phyloP scores from a whole-genome alignment of 2,888 invertebrate species.

The Sinohyriopsis cumingii region DNA sequence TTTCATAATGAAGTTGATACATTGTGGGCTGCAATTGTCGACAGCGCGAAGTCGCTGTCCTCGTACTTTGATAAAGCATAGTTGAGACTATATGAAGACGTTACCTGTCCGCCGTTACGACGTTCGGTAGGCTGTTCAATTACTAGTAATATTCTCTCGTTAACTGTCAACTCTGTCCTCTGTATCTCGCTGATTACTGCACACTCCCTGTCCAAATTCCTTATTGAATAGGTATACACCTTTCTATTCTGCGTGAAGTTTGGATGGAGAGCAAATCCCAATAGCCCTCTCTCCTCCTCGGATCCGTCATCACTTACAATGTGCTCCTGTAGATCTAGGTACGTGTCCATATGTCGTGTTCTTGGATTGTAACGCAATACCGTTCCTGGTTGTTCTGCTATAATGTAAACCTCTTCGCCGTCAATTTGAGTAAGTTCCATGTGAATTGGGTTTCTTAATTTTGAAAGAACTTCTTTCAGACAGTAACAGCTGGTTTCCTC shows the following conservation, averaged over 20 bases:
- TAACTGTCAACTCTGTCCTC: slow-evolving; percentile 18
- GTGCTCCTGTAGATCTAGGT: slow-evolving; percentile 35
- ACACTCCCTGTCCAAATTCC: slow-evolving; percentile 21
- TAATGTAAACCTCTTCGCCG: slow-evolving; percentile 22
- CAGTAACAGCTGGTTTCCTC: slow-evolving; percentile 28
- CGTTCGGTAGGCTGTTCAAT: slow-evolving; percentile 52
- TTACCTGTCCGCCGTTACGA: slow-evolving; percentile 67
- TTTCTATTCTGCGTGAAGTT: slow-evolving; percentile 44
- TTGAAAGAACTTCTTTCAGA: slow-evolving; percentile 25
- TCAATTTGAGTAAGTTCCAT: slow-evolving; percentile 20
- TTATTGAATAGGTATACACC: slow-evolving; percentile 57
- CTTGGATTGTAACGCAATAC: slow-evolving; percentile 19
- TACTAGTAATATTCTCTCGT: slow-evolving; percentile 55
- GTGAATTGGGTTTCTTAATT: slow-evolving; percentile 35
- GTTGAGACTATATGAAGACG: background rate
- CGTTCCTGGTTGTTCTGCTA: slow-evolving; percentile 44
- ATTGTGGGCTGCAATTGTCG: no score
- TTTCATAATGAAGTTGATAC: no score
- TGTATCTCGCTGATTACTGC: slow-evolving; percentile 27
- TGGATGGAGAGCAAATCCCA: slow-evolving; percentile 62
- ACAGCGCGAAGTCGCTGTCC: no score
- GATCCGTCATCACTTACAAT: slow-evolving; percentile 17
- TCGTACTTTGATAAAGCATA: no score
- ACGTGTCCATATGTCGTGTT: slow-evolving; percentile 10
- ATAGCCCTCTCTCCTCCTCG: slow-evolving; percentile 57